Base-by-base conservation (phyloP, 2,888 invertebrate species). In the Polietes domitor region DNA sequence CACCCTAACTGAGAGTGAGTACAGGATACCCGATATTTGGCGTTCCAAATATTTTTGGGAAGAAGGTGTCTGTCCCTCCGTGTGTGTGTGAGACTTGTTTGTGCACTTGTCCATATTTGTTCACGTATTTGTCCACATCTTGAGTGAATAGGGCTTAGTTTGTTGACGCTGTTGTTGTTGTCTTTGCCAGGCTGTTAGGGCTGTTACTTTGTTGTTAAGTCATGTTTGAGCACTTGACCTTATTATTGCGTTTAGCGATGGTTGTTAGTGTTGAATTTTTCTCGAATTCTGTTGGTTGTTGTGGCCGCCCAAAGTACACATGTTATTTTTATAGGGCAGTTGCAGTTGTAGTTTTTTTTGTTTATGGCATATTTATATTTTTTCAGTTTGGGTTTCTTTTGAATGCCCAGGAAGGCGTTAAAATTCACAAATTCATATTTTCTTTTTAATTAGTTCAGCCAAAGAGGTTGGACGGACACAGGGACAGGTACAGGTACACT, bases 401-500 rank as follows among this genome's bases (percentile, higher is more conserved):
- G 70, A 61, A 63, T 80, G 78, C 63, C 75, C 68, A 55, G n/a
- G 12, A 73, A 84, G 84, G 84, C 84, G 84, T 84, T 63, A 84
- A 84, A 84, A 84, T 84, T 84, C 81, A 84, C 84, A 81, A 84
- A 78, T 84, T 73, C 65, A 63, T 76, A 76, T 78, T 74, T 71
- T 61, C 32, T 63, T 71, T 83, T 72, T 73, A 76, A 73, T 78
- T 81, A 78, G 58, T 76, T n/a, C 21, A 15, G 43, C 61, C 61
- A 61, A 28, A 10, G n/a, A 19, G 43, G 37, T 43, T 43, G 68
- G 5, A 43, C 10, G 68, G 50, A 76, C 76, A 80, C 73, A 55
- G 72, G n/a, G 50, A 5, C 50, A 24, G 9, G 58, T 26, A 26
- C 26, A 24, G 58, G 26, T 26, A 58, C 76, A 83, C 77, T 80